These are phyloP conservation scores for Nebria ingens DNA, from an alignment of 1,140 invertebrate genomes.

Conservation along the genomic window DNA sequence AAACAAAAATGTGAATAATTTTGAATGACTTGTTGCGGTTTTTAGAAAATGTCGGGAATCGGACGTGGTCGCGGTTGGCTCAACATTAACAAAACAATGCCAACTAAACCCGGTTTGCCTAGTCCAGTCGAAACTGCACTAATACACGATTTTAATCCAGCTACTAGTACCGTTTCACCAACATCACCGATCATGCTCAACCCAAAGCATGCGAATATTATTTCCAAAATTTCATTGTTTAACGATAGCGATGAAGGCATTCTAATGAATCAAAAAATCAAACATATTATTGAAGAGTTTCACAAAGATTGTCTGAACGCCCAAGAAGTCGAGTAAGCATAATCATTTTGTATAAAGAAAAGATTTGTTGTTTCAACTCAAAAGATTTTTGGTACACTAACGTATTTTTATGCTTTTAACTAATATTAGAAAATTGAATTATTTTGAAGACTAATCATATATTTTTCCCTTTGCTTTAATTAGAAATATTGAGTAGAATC, in stretches of 20 bases:
- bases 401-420: too few relatives aligned
- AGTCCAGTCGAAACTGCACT: constrained; percentile 11
- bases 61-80: constrained; percentile 29
- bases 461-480: too few relatives aligned
- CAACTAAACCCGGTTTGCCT: constrained; percentile 6
- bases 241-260: constrained; percentile 28
- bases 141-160: constrained; percentile 11
- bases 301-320: constrained; percentile 19
- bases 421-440: too few relatives aligned
- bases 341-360: constrained; percentile 4
- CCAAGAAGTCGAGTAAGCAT: constrained; percentile 25
- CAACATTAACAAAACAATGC: constrained; percentile 21
- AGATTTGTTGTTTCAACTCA: too few relatives aligned
- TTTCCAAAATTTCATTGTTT: constrained; percentile 21
- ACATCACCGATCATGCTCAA: constrained; percentile 1
- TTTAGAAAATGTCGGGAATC: constrained; percentile 16
- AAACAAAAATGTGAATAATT: too few relatives aligned
- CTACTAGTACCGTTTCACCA: neutral
- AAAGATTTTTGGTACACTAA: too few relatives aligned
- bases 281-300: constrained; percentile 24
- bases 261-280: constrained; percentile 28
- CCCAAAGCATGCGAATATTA: constrained; percentile 17
- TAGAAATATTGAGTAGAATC: too few relatives aligned
- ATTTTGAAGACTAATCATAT: too few relatives aligned
- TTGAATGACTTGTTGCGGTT: too few relatives aligned